Evolutionary conservation across 2,888 invertebrate genomes (phyloP), one percentile per base, ranked within the genome.

Genomic region (Scaptomyza flava): DNA sequence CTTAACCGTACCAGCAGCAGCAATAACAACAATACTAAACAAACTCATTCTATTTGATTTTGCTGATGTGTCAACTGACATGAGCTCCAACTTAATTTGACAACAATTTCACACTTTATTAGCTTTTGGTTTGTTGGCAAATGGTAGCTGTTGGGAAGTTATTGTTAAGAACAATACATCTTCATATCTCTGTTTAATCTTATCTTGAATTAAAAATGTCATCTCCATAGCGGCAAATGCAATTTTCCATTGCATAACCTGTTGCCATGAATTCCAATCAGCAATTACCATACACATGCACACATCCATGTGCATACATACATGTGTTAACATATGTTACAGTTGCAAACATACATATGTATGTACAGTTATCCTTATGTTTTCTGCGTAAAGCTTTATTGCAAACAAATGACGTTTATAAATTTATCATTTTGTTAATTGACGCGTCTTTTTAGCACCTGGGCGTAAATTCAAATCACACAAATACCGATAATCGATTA

Each of bases 51-150:
- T 43, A 54, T 64, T 65, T 76, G 41, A 51, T 56, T 51, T 76
- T 76, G 61, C 47, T 48, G 58, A 71, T 77, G 66, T 59, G 61
- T 62, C 73, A 58, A 51, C n/a, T 41, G 27, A 14, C 38, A 17
- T 20, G 11, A 30, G 17, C 17, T 17, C 17, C 17, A 41, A 48
- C 36, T 43, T 8, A 12, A 48, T 8, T 23, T 5, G 33, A n/a
- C 30, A 36, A 14, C 36, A 36, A 30, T 23, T 60, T 34, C 30
- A 4, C 34, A n/a, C 23, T 9, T 23, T 36, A 7, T 43, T 34
- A 9, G 50, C 57, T 42, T 41, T 31, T 23, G 36, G 30, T 2
- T 2, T 5, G 36, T n/a, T n/a, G 23, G 23, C 23, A 23, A 23
- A 3, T 2, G 23, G 23, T 23, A 4, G n/a, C 34, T 6, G 3